Evolutionary conservation across 2,797 vertebrate species (phyloP), one percentile per base, ranked within the genome.

Genomic region (Gobionotothen gibberifrons): DNA sequence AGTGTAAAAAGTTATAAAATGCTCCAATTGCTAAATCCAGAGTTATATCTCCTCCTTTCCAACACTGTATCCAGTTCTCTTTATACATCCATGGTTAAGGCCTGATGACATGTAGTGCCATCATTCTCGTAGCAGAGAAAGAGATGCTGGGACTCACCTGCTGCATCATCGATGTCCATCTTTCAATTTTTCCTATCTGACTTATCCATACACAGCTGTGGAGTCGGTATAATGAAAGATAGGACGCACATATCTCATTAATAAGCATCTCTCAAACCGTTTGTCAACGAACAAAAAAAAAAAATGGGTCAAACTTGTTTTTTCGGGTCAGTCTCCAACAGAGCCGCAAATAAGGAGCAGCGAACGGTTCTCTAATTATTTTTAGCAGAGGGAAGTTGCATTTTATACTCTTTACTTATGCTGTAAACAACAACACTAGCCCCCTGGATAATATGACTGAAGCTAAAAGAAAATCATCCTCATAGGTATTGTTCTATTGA

Each of bases 271-370:
- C 11, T 62, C 49, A 52, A 56, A 52, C n/a, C 53, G 12, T 49
- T n/a, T 14, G 29, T 46, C 17, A 13, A 13, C 16, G 8, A 9
- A 22, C 32, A n/a, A 39, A 44, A 17, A 26, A 26, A 26, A 36
- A 15, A 57, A 57, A n/a, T 36, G n/a, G 17, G 60, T 47, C 59
- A 44, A 39, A 53, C 32, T 1, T 0, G 2, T 44, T 73, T 36
- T 74, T 69, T 49, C 0, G 12, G 55, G 54, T 79, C 63, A 55
- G 44, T 62, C 36, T 14, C 19, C 39, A 19, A 29, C 61, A 42
- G 15, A 29, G 54, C 53, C 46, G 43, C n/a, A 49, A 59, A 78
- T 39, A 2, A 44, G 48, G 52, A 54, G 53, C n/a, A 56, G 17
- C 5, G 9, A 42, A 36, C 13, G 14, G 39, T 46, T 68, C 22